phyloP scores from a whole-genome alignment of 2,888 invertebrate genomes.

The Aelia acuminata region DNA sequence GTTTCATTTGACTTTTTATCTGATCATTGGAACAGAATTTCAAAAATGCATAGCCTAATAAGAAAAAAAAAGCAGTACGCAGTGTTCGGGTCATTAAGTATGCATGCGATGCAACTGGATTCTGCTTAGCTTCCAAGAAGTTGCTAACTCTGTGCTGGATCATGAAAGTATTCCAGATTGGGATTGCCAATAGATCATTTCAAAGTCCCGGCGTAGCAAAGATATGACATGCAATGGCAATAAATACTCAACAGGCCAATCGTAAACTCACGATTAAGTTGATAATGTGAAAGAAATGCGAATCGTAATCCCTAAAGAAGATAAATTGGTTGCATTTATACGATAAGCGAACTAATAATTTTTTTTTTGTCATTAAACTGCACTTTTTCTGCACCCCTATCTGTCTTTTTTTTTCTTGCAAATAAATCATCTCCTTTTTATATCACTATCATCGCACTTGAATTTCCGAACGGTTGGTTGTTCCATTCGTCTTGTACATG shows the following conservation, averaged over 20 bases:
- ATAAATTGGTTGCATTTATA: background rate
- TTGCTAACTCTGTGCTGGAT: background rate
- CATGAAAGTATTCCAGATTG: background rate
- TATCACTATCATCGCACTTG: too few species aligned
- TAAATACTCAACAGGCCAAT: background rate
- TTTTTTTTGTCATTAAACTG: too few species aligned
- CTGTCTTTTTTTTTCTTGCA: too few species aligned
- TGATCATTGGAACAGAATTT: background rate
- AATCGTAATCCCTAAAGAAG: background rate
- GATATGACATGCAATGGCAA: background rate
- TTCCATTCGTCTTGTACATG: too few species aligned
- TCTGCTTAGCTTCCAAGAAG: conserved; percentile 1
- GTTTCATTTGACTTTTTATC: background rate
- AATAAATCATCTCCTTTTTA: too few species aligned
- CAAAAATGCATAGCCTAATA: background rate
- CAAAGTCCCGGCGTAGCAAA: background rate
- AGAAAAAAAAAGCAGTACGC: background rate
- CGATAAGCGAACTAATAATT: background rate
- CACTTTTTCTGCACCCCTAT: too few species aligned
- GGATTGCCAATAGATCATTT: background rate
- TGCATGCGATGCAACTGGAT: background rate
- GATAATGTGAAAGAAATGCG: background rate
- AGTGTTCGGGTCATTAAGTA: background rate
- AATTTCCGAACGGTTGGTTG: too few species aligned
- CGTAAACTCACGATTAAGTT: background rate